phyloP scores from a whole-genome alignment of 2,113 vertebrate species.

The Elachura formosa region DNA sequence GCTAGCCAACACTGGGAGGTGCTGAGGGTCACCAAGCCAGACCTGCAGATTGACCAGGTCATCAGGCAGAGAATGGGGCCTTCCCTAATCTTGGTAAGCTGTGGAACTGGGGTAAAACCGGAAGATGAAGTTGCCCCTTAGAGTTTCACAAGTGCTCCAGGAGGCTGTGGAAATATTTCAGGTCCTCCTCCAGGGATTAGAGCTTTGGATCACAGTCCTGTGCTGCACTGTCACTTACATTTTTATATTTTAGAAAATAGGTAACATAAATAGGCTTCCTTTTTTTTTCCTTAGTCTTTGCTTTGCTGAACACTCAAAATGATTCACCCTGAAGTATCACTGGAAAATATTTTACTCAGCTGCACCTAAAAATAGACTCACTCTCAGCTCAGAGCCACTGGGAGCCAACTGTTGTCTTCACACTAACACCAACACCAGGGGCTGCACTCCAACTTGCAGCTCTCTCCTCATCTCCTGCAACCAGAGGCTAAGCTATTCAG shows the following conservation, averaged over 20 bases:
- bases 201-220: background rate
- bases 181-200: background rate
- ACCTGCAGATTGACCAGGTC: background rate
- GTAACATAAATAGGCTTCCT: background rate
- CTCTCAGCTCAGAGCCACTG: background rate
- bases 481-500: background rate
- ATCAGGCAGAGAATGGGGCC: background rate
- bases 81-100: background rate
- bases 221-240: background rate
- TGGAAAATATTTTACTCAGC: conserved; percentile 30
- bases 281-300: background rate
- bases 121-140: background rate
- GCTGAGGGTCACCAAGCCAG: background rate
- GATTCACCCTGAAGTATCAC: background rate
- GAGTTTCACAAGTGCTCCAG: background rate
- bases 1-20: background rate
- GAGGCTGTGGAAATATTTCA: background rate
- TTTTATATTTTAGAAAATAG: background rate
- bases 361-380: conserved; percentile 29
- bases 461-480: background rate
- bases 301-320: background rate
- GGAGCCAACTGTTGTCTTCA: background rate
- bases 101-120: background rate
- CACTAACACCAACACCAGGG: background rate
- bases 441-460: background rate